Evolutionary conservation across 2,113 vertebrate species (phyloP), one percentile per base, ranked within the genome.

Genomic region (Hiodon alosoides): DNA sequence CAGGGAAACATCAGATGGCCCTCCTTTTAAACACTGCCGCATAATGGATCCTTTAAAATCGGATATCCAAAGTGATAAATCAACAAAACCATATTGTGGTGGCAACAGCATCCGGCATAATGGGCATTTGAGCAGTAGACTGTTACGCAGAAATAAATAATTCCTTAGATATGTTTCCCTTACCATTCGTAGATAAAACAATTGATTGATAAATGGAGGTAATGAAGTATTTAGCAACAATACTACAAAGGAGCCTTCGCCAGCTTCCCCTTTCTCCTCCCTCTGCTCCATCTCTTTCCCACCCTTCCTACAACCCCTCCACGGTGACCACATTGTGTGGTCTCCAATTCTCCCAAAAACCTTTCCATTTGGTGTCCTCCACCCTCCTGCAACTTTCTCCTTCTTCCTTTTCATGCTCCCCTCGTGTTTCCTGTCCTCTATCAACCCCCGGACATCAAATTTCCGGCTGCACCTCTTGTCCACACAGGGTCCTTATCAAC

Each of bases 231-330:
- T 31, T 31, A 31, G 31, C 31, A 31, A 31, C 31, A 31, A 31
- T 31, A 31, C 31, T 31, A 2, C 31, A 31, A 31, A 31, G 31
- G 0, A 31, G 31, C 31, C 31, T 31, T 31, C 75, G 70, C 52
- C 65, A 54, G 11, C 54, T 57, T 47, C 31, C 13, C 4, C 17
- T 46, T 50, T 67, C 55, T 48, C 54, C 31, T 50, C 71, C 66
- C 58, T 69, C 79, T 67, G 50, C 3, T 65, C 52, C 67, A 46
- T 62, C 48, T 55, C 57, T 64, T 46, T 59, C 46, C 57, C 58
- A n/a, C 61, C 73, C 74, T 60, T 47, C 57, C 58, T 14, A 50
- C 58, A 6, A 16, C 16, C 3, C 48, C 46, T n/a, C 66, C 57
- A 58, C 17, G 51, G 65, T 13, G 9, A 9, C 5, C 50, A 67